Percentiles rank a stretch among this genome's conserved stretches.
phyloP scores from a whole-genome alignment of 1,140 invertebrate species.

The Drosophila neocordata region DNA sequence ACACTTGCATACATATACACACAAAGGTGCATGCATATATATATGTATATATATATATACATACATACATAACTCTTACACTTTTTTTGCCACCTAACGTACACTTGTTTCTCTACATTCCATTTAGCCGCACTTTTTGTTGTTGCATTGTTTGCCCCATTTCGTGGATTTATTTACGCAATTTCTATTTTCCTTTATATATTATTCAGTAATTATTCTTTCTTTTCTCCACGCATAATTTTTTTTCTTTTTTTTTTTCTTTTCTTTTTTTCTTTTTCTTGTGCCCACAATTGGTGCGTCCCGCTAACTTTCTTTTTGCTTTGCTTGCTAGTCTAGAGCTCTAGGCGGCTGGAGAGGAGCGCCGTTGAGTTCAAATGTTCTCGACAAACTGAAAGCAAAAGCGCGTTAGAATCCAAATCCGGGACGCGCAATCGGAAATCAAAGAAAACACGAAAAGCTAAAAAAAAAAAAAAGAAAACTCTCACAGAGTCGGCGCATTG shows the following conservation, averaged over 20 bases:
- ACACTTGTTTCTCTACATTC: conserved; percentile 43
- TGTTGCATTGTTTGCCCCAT: conserved; percentile 59
- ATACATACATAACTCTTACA: conserved; percentile 40
- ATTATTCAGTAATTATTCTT: conserved; percentile 42
- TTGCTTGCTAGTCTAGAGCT: conserved; percentile 24
- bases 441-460: conserved; percentile 9
- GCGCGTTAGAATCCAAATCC: conserved; percentile 61
- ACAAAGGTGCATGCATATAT: conserved; percentile 12
- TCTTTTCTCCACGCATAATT: conserved; percentile 13
- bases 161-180: conserved; percentile 35
- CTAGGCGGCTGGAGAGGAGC: conserved; percentile 32
- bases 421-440: conserved; percentile 44
- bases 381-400: conserved; percentile 78
- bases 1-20: conserved; percentile 31
- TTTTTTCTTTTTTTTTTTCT: neutral
- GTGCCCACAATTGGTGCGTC: conserved; percentile 8
- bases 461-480: conserved; percentile 6
- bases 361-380: conserved; percentile 71
- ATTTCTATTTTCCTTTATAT: conserved; percentile 36
- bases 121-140: conserved; percentile 70
- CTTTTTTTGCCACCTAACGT: conserved; percentile 52
- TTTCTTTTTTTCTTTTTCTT: conserved; percentile 27
- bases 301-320: conserved; percentile 22
- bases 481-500: conserved; percentile 60
- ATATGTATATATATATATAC: conserved; percentile 10